Evolutionary conservation across 53 echinoderm and acorn worm species (phyloP).

Genomic region (Stichopus horrens): DNA sequence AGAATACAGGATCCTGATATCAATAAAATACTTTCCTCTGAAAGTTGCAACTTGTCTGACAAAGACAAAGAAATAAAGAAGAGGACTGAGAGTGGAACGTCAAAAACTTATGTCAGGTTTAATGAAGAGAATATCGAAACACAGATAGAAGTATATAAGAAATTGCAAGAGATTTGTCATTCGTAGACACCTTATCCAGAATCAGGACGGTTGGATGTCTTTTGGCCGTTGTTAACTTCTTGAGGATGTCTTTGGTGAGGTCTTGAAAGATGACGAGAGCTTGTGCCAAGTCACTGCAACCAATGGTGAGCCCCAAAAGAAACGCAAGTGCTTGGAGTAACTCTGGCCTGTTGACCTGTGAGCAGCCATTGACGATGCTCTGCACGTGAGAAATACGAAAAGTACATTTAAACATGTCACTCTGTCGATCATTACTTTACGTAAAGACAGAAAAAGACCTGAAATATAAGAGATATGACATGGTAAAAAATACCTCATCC

Average conservation of each 20-base stretch:
- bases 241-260: constrained; percentile 37
- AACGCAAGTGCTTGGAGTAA: constrained; percentile 60
- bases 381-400: constrained; percentile 15
- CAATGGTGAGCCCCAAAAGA: constrained; percentile 54
- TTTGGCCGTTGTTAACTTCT: background rate
- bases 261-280: constrained; percentile 56
- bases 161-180: too few relatives aligned
- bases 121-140: too few relatives aligned
- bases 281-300: constrained; percentile 57
- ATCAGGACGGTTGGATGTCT: constrained; percentile 35
- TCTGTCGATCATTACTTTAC: background rate
- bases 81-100: too few relatives aligned
- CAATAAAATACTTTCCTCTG: too few relatives aligned
- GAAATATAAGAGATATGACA: too few relatives aligned
- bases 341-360: constrained; percentile 68
- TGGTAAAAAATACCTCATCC: too few relatives aligned
- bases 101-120: too few relatives aligned
- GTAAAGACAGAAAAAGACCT: too few relatives aligned
- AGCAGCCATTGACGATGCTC: constrained; percentile 65
- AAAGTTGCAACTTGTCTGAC: too few relatives aligned
- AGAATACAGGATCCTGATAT: too few relatives aligned
- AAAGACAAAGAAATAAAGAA: too few relatives aligned
- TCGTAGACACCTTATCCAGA: constrained; percentile 19
- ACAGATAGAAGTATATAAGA: too few relatives aligned
- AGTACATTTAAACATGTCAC: background rate